Base-by-base conservation (phyloP, 2,888 invertebrate species). In the Drosophila paramelanica region DNA sequence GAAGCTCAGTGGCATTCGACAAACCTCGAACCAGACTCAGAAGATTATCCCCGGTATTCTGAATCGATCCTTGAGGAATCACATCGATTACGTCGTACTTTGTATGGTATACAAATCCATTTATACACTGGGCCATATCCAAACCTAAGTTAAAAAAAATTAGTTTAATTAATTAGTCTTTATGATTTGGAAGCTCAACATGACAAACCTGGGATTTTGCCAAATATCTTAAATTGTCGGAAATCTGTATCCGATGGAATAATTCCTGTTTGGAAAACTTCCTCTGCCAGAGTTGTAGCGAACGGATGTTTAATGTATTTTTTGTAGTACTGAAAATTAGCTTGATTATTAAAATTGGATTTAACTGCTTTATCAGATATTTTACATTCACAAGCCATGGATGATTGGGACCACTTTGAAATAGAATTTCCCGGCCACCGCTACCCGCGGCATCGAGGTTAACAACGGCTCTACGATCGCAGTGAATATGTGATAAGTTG, bases 381-480 rank as follows among this genome's bases (percentile, higher is more conserved):
- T 59, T 42, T 60, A 94, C 94, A 50, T 93, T 92, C 64, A 96
- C 92, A 0, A 96, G 92, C 93, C 96, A 94, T 0, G 95, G 94
- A 88, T 95, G 94, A 47, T 94, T 93, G 2, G 97, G 97, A 1
- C 96, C 96, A 52, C 96, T 94, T 93, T 98, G 98, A 90, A 99
- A 99, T 5, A 99, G 93, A 51, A 96, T 94, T 78, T 98, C 97
- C 69, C 97, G 95, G 3, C 98, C 98, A 33, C 98, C 98, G 89
- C 97, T 96, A 0, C 98, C 99, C 46, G 96, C 97, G 0, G 98
- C 96, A 91, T 99, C 99, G 68, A 99, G 92, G 92, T 99, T 99
- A 46, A 99, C 94, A 56, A 98, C 95, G 0, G 96, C 95, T 51
- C 94, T 83, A 8, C 2, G 10, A 51, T 23, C n/a, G 2, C 0